Evolutionary conservation across 2,888 invertebrate genomes (phyloP).

Genomic region (Dynastes hyllus): DNA sequence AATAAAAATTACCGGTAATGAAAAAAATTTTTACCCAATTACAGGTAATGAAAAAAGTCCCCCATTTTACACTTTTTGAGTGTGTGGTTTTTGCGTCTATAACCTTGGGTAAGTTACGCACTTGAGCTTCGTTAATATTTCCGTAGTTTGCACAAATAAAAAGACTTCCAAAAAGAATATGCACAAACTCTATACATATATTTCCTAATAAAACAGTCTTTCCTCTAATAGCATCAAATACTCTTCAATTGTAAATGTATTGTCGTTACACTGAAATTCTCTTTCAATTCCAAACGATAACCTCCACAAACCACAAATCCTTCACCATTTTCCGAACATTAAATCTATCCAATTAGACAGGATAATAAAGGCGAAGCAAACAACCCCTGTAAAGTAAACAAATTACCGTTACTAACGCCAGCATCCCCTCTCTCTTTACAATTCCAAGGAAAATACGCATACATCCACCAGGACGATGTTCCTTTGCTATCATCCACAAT

Average conservation of each 20-base stretch:
- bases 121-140: too few relatives aligned
- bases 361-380: conserved; percentile 18
- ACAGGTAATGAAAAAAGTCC: too few relatives aligned
- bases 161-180: neutral
- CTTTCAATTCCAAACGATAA: conserved; percentile 10
- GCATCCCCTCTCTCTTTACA: neutral
- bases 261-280: neutral
- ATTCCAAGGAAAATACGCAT: neutral
- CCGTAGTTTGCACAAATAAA: neutral
- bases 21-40: too few relatives aligned
- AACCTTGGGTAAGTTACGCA: too few relatives aligned
- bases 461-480: neutral
- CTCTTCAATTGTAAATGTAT: neutral
- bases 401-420: conserved; percentile 12
- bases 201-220: neutral
- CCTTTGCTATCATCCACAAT: conserved; percentile 21
- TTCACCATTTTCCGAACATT: conserved; percentile 32
- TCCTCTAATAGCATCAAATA: neutral
- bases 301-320: neutral
- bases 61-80: too few relatives aligned
- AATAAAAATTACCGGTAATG: too few relatives aligned
- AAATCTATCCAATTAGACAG: conserved; percentile 24
- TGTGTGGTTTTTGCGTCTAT: too few relatives aligned
- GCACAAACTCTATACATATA: neutral
- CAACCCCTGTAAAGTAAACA: conserved; percentile 14